A percentile compares a stretch with the other conserved stretches of the same genome.
Conservation (phyloP, 2,888 invertebrate genomes). For the Chrysolina americana region DNA sequence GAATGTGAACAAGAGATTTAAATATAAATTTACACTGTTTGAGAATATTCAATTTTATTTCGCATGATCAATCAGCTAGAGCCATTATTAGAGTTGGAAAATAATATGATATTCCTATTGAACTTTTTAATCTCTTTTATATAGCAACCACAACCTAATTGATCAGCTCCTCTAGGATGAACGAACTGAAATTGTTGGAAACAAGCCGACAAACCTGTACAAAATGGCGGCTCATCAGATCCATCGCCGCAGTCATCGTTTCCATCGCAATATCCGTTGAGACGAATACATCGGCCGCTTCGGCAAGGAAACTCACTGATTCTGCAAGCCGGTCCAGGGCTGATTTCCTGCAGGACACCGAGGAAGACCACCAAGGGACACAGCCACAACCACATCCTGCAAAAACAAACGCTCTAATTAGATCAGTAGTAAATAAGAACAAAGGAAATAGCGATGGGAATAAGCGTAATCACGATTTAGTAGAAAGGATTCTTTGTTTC, state of each 20-base stretch:
- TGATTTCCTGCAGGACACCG: conserved; percentile 59
- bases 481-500: not conserved
- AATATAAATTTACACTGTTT: too few relatives aligned
- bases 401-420: conserved; percentile 43
- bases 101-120: too few relatives aligned
- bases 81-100: too few relatives aligned
- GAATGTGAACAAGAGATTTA: too few relatives aligned
- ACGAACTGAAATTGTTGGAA: not conserved
- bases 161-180: too few relatives aligned
- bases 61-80: too few relatives aligned
- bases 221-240: conserved; percentile 87
- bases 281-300: conserved; percentile 82
- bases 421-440: conserved; percentile 14
- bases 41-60: too few relatives aligned
- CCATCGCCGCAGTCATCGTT: conserved; percentile 87
- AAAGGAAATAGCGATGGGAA: not conserved
- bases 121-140: too few relatives aligned
- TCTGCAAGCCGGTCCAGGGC: conserved; percentile 77
- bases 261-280: conserved; percentile 91
- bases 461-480: not conserved
- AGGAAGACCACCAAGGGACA: conserved; percentile 51
- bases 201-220: conserved; percentile 73
- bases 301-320: conserved; percentile 84
- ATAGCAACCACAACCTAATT: too few relatives aligned
- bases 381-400: conserved; percentile 63